Conservation (phyloP, 2,888 invertebrate genomes). For the Amorpha juglandis region DNA sequence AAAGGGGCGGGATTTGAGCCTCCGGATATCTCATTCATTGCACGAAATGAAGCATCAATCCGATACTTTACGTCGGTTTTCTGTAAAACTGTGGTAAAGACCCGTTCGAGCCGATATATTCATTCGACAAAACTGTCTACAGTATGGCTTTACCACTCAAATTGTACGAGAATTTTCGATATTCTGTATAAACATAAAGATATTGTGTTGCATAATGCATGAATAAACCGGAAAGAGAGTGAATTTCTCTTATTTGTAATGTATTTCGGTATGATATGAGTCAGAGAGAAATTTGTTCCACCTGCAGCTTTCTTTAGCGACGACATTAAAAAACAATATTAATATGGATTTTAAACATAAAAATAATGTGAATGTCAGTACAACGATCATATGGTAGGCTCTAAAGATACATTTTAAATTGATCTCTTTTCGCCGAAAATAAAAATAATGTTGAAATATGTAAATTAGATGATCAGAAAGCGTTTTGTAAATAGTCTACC, state of each 20-base stretch:
- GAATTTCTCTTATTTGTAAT: constrained; percentile 23
- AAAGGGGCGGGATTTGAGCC: too few relatives aligned
- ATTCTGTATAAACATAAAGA: too few relatives aligned
- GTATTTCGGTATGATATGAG: constrained; percentile 17
- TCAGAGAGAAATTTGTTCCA: constrained; percentile 20
- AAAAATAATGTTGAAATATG: background rate
- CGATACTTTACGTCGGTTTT: too few relatives aligned
- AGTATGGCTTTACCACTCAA: too few relatives aligned
- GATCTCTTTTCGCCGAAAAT: background rate
- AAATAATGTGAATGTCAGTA: too few relatives aligned
- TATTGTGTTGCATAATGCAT: background rate
- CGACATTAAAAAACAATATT: constrained; percentile 10
- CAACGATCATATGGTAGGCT: background rate
- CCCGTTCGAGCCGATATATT: too few relatives aligned
- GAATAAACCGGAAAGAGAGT: constrained; percentile 3
- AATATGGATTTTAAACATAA: background rate
- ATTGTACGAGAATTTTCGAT: too few relatives aligned
- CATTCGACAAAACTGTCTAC: too few relatives aligned
- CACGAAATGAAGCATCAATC: too few relatives aligned
- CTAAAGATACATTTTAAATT: background rate
- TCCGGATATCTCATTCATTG: too few relatives aligned
- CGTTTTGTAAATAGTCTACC: background rate
- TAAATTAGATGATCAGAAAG: background rate
- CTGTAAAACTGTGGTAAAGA: too few relatives aligned
- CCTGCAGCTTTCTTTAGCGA: background rate